Conservation (phyloP, 2,888 invertebrate genomes). For the Rhagonycha lutea region DNA sequence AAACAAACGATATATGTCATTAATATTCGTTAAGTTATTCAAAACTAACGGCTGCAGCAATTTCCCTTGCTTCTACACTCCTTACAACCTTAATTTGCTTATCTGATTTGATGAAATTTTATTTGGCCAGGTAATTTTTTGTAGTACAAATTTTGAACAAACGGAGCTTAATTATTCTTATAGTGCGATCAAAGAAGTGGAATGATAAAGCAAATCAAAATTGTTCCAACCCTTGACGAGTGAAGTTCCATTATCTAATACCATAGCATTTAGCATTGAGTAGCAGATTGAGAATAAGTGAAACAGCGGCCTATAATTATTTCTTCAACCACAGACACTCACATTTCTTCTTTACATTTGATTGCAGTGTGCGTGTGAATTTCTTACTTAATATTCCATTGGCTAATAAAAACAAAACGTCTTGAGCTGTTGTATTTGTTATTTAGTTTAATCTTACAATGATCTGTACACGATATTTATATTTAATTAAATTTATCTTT, state of each 20-base stretch:
- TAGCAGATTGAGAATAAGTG: conserved; percentile 48
- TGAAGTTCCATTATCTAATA: conserved; percentile 41
- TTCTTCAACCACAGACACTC: conserved; percentile 47
- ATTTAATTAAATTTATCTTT: neutral
- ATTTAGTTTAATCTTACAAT: conserved; percentile 1
- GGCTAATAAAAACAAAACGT: conserved; percentile 14
- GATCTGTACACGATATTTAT: neutral
- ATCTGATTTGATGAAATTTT: neutral
- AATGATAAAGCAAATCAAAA: conserved; percentile 41
- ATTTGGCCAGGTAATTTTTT: conserved; percentile 1
- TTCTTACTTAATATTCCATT: conserved; percentile 18
- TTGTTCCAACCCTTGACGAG: conserved; percentile 36
- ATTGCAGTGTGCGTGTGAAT: conserved; percentile 26
- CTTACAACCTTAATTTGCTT: conserved; percentile 1
- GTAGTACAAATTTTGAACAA: neutral
- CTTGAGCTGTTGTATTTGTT: conserved; percentile 9
- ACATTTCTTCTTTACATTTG: conserved; percentile 21
- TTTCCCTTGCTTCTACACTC: conserved; percentile 25
- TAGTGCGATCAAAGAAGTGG: conserved; percentile 13
- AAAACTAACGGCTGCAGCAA: conserved; percentile 25
- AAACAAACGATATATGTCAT: conserved; percentile 22
- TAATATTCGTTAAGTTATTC: conserved; percentile 23
- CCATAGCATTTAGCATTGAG: conserved; percentile 42
- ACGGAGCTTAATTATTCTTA: neutral
- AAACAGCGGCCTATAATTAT: conserved; percentile 53